Evolutionary conservation across 2,888 invertebrate genomes (phyloP).

Genomic region (Athalia circularis): DNA sequence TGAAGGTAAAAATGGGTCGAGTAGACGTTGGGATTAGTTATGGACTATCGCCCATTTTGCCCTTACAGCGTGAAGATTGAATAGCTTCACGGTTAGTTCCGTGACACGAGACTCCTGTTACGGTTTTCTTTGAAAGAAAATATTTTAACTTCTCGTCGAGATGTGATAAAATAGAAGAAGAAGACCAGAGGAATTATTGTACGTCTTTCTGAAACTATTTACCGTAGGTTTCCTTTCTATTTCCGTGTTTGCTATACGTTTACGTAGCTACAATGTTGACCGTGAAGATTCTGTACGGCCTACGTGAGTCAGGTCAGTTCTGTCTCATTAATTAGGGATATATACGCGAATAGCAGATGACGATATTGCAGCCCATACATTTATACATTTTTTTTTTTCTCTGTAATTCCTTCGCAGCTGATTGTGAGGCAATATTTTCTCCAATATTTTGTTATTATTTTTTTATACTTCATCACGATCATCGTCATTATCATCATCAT

Average conservation of each 20-base stretch:
- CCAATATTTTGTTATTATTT: no score
- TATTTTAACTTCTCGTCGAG: background rate
- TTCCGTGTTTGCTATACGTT: no score
- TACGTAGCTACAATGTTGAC: background rate
- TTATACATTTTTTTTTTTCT: background rate
- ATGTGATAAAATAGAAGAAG: background rate
- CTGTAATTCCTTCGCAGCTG: no score
- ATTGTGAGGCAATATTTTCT: no score
- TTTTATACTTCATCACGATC: no score
- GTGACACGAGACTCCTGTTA: conserved; percentile 24
- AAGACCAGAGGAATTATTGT: background rate
- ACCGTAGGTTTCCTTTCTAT: background rate
- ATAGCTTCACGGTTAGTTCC: conserved; percentile 29
- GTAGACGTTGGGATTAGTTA: conserved; percentile 32
- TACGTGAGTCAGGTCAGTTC: conserved; percentile 35
- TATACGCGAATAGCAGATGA: no score
- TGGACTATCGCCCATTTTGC: conserved; percentile 5
- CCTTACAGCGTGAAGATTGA: conserved; percentile 13
- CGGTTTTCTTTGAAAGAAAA: conserved; percentile 15
- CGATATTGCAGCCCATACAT: no score
- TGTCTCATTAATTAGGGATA: conserved; percentile 19
- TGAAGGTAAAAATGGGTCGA: background rate
- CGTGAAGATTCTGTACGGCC: conserved; percentile 17
- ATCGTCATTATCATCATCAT: no score
- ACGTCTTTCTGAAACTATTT: background rate